phyloP scores from a whole-genome alignment of 2,113 vertebrate genomes.

The Archocentrus centrarchus region DNA sequence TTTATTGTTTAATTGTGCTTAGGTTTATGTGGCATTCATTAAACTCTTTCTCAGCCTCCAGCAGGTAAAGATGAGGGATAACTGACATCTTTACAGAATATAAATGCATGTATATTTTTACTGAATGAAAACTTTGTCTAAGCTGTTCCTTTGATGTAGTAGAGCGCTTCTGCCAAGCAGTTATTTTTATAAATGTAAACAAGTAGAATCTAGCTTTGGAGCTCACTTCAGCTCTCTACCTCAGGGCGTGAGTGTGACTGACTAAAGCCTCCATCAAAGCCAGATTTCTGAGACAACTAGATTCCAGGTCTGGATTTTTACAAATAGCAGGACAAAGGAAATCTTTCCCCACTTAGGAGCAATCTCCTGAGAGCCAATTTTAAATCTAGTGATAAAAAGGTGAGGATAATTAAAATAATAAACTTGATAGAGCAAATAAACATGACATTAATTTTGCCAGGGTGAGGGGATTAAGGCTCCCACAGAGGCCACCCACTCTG shows the following conservation, averaged over 20 bases:
- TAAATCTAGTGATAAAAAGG: background rate
- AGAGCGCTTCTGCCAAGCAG: slow-evolving; percentile 20
- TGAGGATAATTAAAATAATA: slow-evolving; percentile 29
- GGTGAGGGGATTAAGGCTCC: slow-evolving; percentile 39
- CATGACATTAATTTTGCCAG: slow-evolving; percentile 37
- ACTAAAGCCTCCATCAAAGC: slow-evolving; percentile 42
- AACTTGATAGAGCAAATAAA: slow-evolving; percentile 26
- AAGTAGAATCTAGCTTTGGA: slow-evolving; percentile 20
- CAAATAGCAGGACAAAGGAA: slow-evolving; percentile 5
- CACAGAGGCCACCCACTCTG: slow-evolving; percentile 39
- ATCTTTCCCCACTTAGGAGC: background rate
- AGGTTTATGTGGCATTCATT: rapidly evolving
- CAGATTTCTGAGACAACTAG: slow-evolving; percentile 21
- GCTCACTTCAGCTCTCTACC: background rate
- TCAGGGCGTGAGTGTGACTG: background rate
- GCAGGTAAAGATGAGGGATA: background rate
- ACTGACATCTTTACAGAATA: background rate
- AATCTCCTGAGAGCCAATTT: slow-evolving; percentile 6
- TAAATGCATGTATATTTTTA: background rate
- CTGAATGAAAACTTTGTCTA: slow-evolving; percentile 16
- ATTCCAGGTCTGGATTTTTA: background rate
- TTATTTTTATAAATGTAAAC: slow-evolving; percentile 49
- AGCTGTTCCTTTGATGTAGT: slow-evolving; percentile 3
- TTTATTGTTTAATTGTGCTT: background rate
- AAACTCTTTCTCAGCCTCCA: background rate